Conservation (phyloP, 2,797 vertebrate genomes). For the Lophius americanus region DNA sequence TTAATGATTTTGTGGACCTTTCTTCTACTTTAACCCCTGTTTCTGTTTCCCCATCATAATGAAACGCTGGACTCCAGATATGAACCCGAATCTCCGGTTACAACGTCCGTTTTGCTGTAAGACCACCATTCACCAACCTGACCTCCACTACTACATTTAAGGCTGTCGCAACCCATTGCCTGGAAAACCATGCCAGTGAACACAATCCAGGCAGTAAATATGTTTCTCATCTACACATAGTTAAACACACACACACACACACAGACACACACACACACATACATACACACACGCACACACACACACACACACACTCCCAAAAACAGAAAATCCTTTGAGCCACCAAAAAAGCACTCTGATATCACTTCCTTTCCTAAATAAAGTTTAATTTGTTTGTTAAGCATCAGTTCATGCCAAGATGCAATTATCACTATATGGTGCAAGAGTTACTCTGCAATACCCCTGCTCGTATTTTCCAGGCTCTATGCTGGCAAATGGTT, state of each 20-base stretch:
- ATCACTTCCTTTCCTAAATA: constrained; percentile 55
- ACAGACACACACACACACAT: too few relatives aligned
- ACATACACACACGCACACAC: neutral
- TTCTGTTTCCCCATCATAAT: constrained; percentile 4
- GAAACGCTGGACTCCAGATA: neutral
- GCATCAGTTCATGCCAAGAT: constrained; percentile 34
- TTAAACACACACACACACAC: constrained; percentile 10
- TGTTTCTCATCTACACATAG: constrained; percentile 18
- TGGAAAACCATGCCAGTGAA: constrained; percentile 7
- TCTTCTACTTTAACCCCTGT: neutral
- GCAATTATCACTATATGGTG: constrained; percentile 65
- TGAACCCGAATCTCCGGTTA: neutral
- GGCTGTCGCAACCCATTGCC: constrained; percentile 2
- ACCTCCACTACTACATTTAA: neutral
- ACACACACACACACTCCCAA: constrained; percentile 11
- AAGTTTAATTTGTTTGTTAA: constrained; percentile 52
- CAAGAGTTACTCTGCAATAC: constrained; percentile 63
- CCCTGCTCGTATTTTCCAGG: constrained; percentile 60
- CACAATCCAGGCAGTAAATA: constrained; percentile 19
- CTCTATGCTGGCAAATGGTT: constrained; percentile 45
- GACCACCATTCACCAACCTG: neutral
- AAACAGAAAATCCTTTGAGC: constrained; percentile 38
- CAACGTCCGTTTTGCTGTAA: neutral
- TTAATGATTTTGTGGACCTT: constrained; percentile 7
- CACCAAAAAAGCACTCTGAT: constrained; percentile 48